phyloP scores from a whole-genome alignment of 1,140 invertebrate species.

The Lordiphosa stackelbergi region DNA sequence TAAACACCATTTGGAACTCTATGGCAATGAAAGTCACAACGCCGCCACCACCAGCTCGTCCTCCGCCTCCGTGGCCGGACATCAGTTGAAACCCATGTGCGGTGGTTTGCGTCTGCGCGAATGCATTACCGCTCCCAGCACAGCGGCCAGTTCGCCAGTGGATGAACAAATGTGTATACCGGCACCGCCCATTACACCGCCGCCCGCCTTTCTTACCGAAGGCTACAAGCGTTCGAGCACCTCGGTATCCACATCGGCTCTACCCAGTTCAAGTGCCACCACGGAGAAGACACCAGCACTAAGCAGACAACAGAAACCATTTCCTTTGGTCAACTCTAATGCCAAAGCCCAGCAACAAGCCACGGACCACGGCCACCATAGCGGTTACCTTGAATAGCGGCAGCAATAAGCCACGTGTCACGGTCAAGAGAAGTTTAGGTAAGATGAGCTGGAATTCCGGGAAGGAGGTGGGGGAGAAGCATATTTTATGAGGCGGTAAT shows the following conservation, averaged over 20 bases:
- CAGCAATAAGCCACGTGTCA: slow-evolving; percentile 63
- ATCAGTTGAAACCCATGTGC: slow-evolving; percentile 32
- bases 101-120: slow-evolving; percentile 46
- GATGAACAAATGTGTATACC: slow-evolving; percentile 79
- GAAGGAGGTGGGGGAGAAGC: slow-evolving; percentile 1
- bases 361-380: slow-evolving; percentile 63
- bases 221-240: slow-evolving; percentile 79
- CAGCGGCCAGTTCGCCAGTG: slow-evolving; percentile 76
- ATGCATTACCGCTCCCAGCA: slow-evolving; percentile 65
- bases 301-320: slow-evolving; percentile 38
- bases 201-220: slow-evolving; percentile 82
- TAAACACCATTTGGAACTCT: slow-evolving; percentile 80
- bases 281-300: slow-evolving; percentile 8
- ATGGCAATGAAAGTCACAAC: slow-evolving; percentile 74
- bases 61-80: slow-evolving; percentile 6
- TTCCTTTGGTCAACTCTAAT: slow-evolving; percentile 33
- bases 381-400: slow-evolving; percentile 64
- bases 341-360: slow-evolving; percentile 29
- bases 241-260: slow-evolving; percentile 56
- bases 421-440: slow-evolving; percentile 71
- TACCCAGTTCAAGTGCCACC: slow-evolving; percentile 45
- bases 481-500: slow-evolving; percentile 42
- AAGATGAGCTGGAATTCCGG: slow-evolving; percentile 20
- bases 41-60: slow-evolving; percentile 18
- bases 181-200: slow-evolving; percentile 83